Evolutionary conservation across 2,113 vertebrate genomes (phyloP).

Genomic region (Rhinoptilus africanus): DNA sequence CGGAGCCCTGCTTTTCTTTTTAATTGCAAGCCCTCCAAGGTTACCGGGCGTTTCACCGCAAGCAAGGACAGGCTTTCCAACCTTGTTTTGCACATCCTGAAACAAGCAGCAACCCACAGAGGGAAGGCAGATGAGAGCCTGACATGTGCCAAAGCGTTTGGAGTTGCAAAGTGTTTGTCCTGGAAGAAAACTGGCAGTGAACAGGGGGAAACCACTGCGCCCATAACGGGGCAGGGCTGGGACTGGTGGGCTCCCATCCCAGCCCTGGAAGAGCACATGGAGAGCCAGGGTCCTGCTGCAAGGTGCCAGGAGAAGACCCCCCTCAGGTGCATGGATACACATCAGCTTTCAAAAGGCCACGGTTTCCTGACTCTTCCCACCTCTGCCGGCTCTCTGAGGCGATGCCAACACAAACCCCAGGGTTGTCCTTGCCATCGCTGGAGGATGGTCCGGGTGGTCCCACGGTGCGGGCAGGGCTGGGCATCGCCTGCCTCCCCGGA

Average conservation of each 20-base stretch:
- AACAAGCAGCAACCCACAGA: background rate
- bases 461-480: background rate
- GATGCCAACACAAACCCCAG: background rate
- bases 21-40: background rate
- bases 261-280: background rate
- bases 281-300: background rate
- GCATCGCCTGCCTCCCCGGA: fast-evolving
- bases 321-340: background rate
- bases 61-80: background rate
- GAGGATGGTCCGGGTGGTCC: background rate
- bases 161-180: background rate
- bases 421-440: too few species aligned
- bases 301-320: background rate
- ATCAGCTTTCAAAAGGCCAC: background rate
- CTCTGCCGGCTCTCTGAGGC: background rate
- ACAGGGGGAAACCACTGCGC: background rate
- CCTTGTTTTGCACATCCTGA: background rate
- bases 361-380: background rate
- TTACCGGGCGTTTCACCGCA: background rate
- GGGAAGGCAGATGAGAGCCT: background rate
- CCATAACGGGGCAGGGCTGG: background rate
- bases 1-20: background rate
- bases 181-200: background rate
- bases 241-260: background rate
- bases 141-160: background rate